Evolutionary conservation across 2,113 vertebrate species (phyloP), one percentile per base, ranked within the genome.

Genomic region (Thalassoma bifasciatum): DNA sequence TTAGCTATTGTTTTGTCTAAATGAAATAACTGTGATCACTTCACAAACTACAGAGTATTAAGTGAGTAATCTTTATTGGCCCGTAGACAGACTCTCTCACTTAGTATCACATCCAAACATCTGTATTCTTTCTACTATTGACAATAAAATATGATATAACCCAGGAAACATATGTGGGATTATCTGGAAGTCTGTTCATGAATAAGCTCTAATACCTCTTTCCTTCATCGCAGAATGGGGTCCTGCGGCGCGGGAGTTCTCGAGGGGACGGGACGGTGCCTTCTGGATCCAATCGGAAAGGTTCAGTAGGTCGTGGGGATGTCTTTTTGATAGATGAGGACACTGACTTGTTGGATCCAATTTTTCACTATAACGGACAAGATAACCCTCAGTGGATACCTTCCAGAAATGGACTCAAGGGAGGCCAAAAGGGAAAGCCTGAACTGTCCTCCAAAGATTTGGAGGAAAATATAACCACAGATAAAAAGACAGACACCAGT

Each of bases 381-480:
- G 62, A 80, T 47, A 83, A 85, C 52, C 67, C 83, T 63, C 61
- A 66, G 50, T 72, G 79, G 85, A 89, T 88, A 23, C 75, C 78
- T 14, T 36, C 75, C 36, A 73, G 60, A 51, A 83, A 85, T 53
- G 73, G 74, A 65, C 42, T 40, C 9, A 88, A 85, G 62, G 86
- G 79, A 66, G 81, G 63, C 51, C 88, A 86, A 30, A 93, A 90
- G 10, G 89, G 76, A 46, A 95, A 95, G 72, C 91, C 94, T 47
- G 92, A 93, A 1, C 67, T 10, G 2, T 52, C 75, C 40, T 90
- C 91, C 0, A 90, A 94, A 50, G 60, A 51, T 17, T 7, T 42
- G 2, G 88, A 96, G 30, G 95, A 96, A 66, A 97, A 96, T 2
- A 23, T 94, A 69, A 96, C 95, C 53, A 93, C 61, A 0, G 91